A percentile compares a stretch with the other conserved stretches of the same genome.
Conservation (phyloP, 2,113 vertebrate genomes). For the Prionailurus viverrinus region DNA sequence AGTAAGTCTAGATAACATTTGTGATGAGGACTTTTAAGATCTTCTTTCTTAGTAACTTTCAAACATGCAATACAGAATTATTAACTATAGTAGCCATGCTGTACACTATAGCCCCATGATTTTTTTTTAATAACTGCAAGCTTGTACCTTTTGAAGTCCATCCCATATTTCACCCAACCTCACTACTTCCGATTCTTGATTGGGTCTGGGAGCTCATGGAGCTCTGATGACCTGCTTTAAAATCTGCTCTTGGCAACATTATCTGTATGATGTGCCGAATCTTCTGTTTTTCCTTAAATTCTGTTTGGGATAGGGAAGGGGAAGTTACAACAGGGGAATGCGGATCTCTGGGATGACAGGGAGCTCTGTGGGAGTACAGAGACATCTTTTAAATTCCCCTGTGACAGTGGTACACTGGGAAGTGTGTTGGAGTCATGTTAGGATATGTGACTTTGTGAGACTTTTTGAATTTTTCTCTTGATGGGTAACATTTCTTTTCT, state of each 20-base stretch:
- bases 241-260: background rate
- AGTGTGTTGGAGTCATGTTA: no score
- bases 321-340: background rate
- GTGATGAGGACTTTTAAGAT: no score
- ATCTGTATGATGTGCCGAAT: background rate
- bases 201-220: background rate
- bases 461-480: background rate
- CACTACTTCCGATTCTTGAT: background rate
- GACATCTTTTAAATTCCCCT: background rate
- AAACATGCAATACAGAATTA: no score
- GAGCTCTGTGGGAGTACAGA: background rate
- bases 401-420: background rate
- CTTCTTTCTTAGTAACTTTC: no score
- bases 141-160: background rate
- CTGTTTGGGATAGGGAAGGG: background rate
- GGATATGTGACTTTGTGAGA: background rate
- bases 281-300: background rate
- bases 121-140: no score
- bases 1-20: background rate
- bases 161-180: background rate
- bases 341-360: background rate
- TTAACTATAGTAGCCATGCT: no score
- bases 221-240: background rate
- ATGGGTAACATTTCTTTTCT: background rate
- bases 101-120: no score